Evolutionary conservation across 2,888 invertebrate genomes (phyloP).

Genomic region (Pyralis farinalis): DNA sequence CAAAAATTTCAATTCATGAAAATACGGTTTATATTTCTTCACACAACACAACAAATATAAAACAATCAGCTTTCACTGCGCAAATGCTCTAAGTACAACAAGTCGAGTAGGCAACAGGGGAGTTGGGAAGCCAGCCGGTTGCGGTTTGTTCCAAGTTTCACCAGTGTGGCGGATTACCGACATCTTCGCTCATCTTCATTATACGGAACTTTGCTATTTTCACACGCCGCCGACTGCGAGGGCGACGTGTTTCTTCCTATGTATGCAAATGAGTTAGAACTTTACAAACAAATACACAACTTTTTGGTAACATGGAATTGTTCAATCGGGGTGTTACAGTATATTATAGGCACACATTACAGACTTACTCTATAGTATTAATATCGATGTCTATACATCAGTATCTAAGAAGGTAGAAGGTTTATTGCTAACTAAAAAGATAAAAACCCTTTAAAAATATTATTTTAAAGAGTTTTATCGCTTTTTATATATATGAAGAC

Average conservation of each 20-base stretch:
- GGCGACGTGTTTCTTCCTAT: constrained; percentile 52
- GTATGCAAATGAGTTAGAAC: constrained; percentile 71
- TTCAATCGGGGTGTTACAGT: constrained; percentile 36
- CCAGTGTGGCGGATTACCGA: constrained; percentile 60
- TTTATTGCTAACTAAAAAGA: no score
- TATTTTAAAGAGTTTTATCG: no score
- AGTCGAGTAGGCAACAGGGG: constrained; percentile 26
- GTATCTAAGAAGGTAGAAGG: no score
- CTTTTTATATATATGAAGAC: no score
- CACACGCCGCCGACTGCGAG: constrained; percentile 41
- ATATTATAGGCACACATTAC: no score
- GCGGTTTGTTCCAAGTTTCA: constrained; percentile 61
- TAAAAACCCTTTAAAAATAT: no score
- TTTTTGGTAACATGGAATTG: constrained; percentile 50
- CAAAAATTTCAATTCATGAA: no score
- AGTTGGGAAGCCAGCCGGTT: constrained; percentile 19
- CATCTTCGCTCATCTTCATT: constrained; percentile 71
- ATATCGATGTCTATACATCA: no score
- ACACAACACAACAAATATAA: no score
- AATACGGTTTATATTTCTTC: no score
- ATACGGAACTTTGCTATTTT: constrained; percentile 69
- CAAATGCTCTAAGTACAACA: constrained; percentile 24
- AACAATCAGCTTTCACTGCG: no score
- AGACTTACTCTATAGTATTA: no score
- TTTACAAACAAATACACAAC: constrained; percentile 64